Conservation (phyloP, 1,140 invertebrate species). For the Eriosoma lanigerum region DNA sequence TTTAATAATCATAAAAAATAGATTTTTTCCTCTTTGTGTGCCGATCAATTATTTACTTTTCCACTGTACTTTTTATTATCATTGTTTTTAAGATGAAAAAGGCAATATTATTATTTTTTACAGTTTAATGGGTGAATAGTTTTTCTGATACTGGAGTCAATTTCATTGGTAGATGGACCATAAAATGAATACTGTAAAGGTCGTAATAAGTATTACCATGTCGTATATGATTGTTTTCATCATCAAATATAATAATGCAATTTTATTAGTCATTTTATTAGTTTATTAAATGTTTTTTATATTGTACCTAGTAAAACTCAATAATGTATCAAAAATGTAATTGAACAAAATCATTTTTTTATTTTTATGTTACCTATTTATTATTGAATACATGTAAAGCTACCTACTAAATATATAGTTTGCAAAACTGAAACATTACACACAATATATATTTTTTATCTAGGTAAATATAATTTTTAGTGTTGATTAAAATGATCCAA, state of each 20-base stretch:
- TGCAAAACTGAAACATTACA: no score
- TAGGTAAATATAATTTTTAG: no score
- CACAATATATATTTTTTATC: no score
- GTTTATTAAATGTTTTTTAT: neutral
- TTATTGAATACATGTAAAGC: no score
- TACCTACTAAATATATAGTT: no score
- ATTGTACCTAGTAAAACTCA: neutral
- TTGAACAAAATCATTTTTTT: no score
- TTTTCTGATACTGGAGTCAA: neutral
- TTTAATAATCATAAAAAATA: no score
- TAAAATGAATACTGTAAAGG: neutral
- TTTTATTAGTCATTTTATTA: neutral
- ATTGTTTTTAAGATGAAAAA: slow-evolving; percentile 1
- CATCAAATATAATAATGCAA: neutral
- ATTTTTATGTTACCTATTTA: no score
- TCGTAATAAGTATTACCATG: neutral
- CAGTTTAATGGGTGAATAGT: slow-evolving; percentile 1
- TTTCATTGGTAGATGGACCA: neutral
- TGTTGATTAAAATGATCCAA: no score
- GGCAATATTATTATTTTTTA: slow-evolving; percentile 17
- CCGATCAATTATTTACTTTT: neutral
- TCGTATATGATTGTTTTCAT: neutral
- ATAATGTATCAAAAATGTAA: neutral
- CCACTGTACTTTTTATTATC: neutral
- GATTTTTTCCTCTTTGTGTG: neutral